Conservation (phyloP, 2,888 invertebrate species). For the Troides helena region DNA sequence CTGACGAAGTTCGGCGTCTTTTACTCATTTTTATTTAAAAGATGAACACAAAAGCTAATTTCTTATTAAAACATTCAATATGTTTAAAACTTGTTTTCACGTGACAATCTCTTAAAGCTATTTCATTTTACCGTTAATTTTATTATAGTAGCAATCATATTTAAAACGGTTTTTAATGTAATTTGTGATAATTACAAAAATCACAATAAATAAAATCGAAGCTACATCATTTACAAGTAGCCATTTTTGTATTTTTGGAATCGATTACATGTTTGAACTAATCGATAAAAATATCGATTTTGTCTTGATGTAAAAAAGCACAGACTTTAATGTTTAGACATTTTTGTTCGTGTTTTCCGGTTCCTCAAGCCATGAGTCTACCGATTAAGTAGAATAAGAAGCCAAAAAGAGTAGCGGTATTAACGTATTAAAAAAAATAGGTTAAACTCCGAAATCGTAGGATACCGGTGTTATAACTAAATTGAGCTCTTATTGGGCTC, state of each 20-base stretch:
- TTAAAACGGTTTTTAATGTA: background rate
- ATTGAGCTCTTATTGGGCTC: too few relatives aligned
- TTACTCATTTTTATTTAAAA: conserved; percentile 82
- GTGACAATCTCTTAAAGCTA: background rate
- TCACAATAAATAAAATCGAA: conserved; percentile 2
- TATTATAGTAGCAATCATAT: background rate
- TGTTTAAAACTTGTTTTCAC: background rate
- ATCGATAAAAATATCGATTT: too few relatives aligned
- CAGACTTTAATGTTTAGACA: too few relatives aligned
- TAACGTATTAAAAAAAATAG: too few relatives aligned
- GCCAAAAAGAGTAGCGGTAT: too few relatives aligned
- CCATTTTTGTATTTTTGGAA: background rate
- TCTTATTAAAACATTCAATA: background rate
- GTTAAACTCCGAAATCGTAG: too few relatives aligned
- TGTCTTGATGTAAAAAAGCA: too few relatives aligned
- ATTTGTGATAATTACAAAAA: background rate
- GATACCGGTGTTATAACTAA: too few relatives aligned
- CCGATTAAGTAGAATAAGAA: too few relatives aligned
- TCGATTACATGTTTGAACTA: background rate
- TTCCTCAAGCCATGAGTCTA: too few relatives aligned
- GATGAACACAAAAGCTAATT: conserved; percentile 4
- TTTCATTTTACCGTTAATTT: background rate
- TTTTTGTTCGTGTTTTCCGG: too few relatives aligned
- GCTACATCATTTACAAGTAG: background rate
- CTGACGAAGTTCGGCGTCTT: conserved; percentile 90